These are phyloP conservation scores for Scaptomyza caliginosa DNA, from an alignment of 2,888 invertebrate genomes.

Conservation along the genomic window DNA sequence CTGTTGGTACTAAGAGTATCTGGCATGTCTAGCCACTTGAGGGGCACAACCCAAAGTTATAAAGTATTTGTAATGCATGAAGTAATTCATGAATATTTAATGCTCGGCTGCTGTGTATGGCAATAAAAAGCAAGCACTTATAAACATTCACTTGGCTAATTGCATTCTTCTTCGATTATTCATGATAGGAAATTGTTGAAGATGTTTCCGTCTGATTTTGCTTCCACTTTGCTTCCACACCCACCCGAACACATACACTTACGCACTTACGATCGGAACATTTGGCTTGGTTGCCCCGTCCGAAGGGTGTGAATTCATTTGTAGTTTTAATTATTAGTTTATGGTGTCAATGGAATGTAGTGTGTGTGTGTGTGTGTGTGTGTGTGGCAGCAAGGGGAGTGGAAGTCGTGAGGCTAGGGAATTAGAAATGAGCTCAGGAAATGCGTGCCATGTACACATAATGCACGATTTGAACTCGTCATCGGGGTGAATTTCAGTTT, in stretches of 20 bases:
- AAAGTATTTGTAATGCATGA: background rate
- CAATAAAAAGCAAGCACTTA: background rate
- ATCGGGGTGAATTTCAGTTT: constrained; percentile 30
- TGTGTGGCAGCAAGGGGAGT: constrained; percentile 4
- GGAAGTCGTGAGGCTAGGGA: constrained; percentile 6
- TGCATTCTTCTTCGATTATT: constrained; percentile 1
- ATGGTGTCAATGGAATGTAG: constrained; percentile 13
- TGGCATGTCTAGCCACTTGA: no score
- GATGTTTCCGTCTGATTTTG: background rate
- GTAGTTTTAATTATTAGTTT: constrained; percentile 74
- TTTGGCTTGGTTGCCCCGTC: constrained; percentile 7
- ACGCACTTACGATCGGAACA: constrained; percentile 33
- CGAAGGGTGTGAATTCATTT: constrained; percentile 72
- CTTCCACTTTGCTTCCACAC: no score
- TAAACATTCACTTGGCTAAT: background rate
- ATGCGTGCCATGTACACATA: constrained; percentile 51
- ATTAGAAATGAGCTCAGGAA: constrained; percentile 36
- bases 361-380: background rate
- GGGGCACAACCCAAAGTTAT: background rate
- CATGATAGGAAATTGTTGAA: background rate
- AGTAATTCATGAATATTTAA: background rate
- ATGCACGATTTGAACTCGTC: constrained; percentile 32
- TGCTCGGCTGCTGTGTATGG: background rate
- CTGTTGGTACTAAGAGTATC: no score
- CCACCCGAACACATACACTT: background rate